Base-by-base conservation (phyloP, 2,888 invertebrate genomes). In the Oscheius onirici region DNA sequence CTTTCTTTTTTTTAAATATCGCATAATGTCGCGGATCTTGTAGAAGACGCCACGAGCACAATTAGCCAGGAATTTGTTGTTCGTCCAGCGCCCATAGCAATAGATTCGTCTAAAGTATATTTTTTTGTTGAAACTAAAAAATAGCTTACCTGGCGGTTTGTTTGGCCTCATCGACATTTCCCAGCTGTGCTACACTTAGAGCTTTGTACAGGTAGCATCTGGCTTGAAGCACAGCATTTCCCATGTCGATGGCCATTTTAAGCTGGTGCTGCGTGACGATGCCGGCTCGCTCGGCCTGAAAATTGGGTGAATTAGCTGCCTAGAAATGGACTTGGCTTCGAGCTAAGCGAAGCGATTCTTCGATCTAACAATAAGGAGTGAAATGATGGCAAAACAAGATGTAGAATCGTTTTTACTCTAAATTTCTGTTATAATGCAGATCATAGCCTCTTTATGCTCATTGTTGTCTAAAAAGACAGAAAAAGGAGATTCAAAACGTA, bases 181-280 rank as follows among this genome's bases (percentile, higher is more conserved):
- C 93, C 78, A 92, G 91, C 89, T 97, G 97, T 72, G 96, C 93
- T 26, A 93, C 90, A 82, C 95, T 95, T 69, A 96, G 91, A 43
- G 95, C 93, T 68, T 92, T 92, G 88, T 94, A 97, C 0, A 97
- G 90, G 82, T 91, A 92, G 88, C 97, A 96, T 70, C 95, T 0
- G 93, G 80, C 92, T 46, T 93, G 92, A 60, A 94, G 89, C 43
- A 92, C 91, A 0, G 94, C 93, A 89, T 97, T 95, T 0, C 93
- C 93, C 49, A 95, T 90, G 84, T 92, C 91, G 74, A 92, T 86
- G 0, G 95, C 95, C 28, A 97, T 90, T 85, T 91, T 91, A 75
- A 95, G 91, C 88, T 97, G 97, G 75, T 92, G 91, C 24, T 82
- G 51, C 0, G 89, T 88, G 13, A 89, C 87, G 63, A 80, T 75